These are phyloP conservation scores for Aptenodytes forsteri DNA, from an alignment of 2,113 vertebrate species.

Conservation along the genomic window DNA sequence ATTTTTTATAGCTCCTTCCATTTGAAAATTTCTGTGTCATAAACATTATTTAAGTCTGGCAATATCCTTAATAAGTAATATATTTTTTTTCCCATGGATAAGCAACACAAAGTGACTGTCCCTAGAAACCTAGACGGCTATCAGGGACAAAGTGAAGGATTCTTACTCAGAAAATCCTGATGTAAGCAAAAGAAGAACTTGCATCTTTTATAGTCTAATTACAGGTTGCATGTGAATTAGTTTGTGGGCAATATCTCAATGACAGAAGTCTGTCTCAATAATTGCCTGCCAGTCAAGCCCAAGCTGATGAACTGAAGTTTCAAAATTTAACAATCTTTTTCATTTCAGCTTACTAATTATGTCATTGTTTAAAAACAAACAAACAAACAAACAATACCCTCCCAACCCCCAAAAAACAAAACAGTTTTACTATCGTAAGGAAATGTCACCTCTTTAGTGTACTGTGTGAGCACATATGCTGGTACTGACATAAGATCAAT, in stretches of 20 bases:
- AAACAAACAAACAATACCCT: background rate
- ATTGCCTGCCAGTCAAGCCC: background rate
- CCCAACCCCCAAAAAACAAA: rapidly evolving
- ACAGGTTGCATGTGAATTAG: background rate
- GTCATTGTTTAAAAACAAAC: background rate
- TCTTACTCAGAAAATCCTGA: background rate
- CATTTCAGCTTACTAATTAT: background rate
- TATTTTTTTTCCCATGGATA: background rate
- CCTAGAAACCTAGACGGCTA: background rate
- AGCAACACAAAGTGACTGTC: background rate
- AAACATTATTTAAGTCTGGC: background rate
- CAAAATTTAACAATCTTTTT: background rate
- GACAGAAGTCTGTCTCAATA: background rate
- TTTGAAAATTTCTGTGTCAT: background rate
- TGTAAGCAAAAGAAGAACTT: background rate
- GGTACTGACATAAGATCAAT: background rate
- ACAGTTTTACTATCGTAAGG: background rate
- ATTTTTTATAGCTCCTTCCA: background rate
- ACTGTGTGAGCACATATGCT: background rate
- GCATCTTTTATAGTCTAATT: background rate
- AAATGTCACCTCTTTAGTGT: background rate
- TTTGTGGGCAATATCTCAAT: background rate
- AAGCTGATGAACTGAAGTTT: background rate
- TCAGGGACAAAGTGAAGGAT: background rate
- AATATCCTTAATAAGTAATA: background rate